phyloP scores from a whole-genome alignment of 1,140 invertebrate species.

The Drosophila neocordata region DNA sequence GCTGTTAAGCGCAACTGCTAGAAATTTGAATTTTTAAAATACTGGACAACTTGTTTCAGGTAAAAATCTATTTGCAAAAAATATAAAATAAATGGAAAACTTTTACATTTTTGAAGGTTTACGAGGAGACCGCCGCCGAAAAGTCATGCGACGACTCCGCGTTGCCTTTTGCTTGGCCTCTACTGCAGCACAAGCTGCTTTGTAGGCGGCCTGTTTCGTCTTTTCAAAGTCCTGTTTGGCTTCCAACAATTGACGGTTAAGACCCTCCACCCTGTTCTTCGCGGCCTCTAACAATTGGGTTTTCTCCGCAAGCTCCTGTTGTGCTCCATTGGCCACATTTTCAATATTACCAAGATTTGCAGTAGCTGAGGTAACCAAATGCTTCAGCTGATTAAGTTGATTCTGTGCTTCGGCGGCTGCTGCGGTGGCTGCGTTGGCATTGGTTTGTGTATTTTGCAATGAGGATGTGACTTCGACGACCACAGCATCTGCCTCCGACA shows the following conservation, averaged over 20 bases:
- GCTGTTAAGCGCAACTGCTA: background rate
- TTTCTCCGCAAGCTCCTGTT: constrained; percentile 86
- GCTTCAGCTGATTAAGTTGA: constrained; percentile 82
- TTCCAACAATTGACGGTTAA: constrained; percentile 84
- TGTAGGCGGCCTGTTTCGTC: constrained; percentile 86
- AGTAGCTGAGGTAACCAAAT: constrained; percentile 83
- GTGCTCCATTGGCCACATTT: constrained; percentile 84
- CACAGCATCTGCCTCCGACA: constrained; percentile 86
- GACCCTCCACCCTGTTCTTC: constrained; percentile 85
- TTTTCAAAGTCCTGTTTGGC: constrained; percentile 85
- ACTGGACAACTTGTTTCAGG: background rate
- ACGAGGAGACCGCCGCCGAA: background rate
- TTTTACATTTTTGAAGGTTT: background rate
- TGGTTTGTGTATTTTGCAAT: constrained; percentile 85
- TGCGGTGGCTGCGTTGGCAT: constrained; percentile 85
- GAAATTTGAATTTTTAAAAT: background rate
- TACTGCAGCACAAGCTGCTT: constrained; percentile 86
- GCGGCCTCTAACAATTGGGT: constrained; percentile 86
- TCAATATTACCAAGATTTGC: constrained; percentile 85
- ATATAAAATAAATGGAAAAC: background rate
- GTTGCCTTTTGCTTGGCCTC: constrained; percentile 84
- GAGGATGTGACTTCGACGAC: constrained; percentile 85
- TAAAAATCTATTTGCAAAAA: background rate
- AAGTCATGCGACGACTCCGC: constrained; percentile 25
- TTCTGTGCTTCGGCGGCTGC: constrained; percentile 85